Percentiles rank a stretch among this genome's conserved stretches.
Evolutionary conservation across 1,140 invertebrate genomes (phyloP).

Genomic region (Scaptomyza graminum): DNA sequence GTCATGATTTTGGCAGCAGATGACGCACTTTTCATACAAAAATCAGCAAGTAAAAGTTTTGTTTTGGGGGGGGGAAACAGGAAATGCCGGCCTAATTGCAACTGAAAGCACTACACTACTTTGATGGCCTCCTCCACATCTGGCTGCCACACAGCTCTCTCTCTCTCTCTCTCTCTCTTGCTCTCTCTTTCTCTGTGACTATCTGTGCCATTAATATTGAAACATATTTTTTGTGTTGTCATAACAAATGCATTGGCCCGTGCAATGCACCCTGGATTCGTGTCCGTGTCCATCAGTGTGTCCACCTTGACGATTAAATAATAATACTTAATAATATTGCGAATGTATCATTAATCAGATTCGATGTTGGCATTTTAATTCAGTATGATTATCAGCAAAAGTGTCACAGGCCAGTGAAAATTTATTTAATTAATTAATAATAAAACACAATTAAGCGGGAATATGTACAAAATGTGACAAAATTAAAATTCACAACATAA

Average conservation of each 20-base stretch:
- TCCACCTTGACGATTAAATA: slow-evolving; percentile 42
- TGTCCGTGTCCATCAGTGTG: slow-evolving; percentile 26
- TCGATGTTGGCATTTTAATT: slow-evolving; percentile 49
- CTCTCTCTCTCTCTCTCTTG: too few species aligned
- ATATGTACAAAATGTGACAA: not conserved
- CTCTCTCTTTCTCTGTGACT: not conserved
- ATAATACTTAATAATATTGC: slow-evolving; percentile 21
- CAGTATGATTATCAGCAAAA: slow-evolving; percentile 65
- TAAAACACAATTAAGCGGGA: slow-evolving; percentile 45
- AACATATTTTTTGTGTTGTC: slow-evolving; percentile 37
- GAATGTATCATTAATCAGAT: slow-evolving; percentile 69
- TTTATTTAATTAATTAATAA: slow-evolving; percentile 72
- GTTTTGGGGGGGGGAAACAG: slow-evolving; percentile 29
- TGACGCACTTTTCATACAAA: slow-evolving; percentile 37
- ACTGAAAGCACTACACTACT: slow-evolving; percentile 15
- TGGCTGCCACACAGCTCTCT: not conserved
- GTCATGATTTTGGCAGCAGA: slow-evolving; percentile 15
- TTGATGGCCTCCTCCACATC: slow-evolving; percentile 22
- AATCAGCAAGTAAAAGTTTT: slow-evolving; percentile 36
- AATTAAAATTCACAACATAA: slow-evolving; percentile 26
- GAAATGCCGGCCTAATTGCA: slow-evolving; percentile 68
- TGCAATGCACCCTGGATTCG: slow-evolving; percentile 49
- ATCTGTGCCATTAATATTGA: slow-evolving; percentile 61
- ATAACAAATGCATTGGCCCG: slow-evolving; percentile 48
- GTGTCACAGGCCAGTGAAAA: slow-evolving; percentile 63